Base-by-base conservation (phyloP, 2,797 vertebrate species). In the Chrosomus eos region DNA sequence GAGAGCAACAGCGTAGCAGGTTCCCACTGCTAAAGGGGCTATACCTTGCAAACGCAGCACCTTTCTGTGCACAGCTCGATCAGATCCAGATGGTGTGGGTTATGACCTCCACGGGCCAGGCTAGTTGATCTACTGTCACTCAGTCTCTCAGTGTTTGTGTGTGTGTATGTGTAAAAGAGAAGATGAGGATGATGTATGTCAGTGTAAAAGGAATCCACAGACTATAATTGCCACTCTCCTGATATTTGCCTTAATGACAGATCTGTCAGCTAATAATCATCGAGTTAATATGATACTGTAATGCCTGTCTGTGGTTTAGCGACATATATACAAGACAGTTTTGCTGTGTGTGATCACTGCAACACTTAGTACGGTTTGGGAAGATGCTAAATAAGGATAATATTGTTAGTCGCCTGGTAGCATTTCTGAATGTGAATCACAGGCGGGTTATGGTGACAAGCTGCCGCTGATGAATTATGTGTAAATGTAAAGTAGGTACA, bases 11-110 rank as follows among this genome's bases (percentile, higher is more conserved):
- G 36, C 1, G 6, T 73, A 78, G 80, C 81, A 83, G 71, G 79
- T 86, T 73, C 67, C 40, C 38, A 73, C 70, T 79, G 86, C 71
- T 87, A 64, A 85, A 92, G 94, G 93, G 93, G 94, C 93, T 93
- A 88, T 93, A 91, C 92, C 95, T 90, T 92, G 91, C 74, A 92
- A 95, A 90, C 85, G 43, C 70, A 96, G 94, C 91, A 93, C 93
- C 93, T 92, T 89, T 97, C 94, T 87, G 93, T 90, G 83, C 93
- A 91, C 90, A 94, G 92, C 93, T 94, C 93, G 95, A 99, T 99
- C 95, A 97, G 96, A 96, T 97, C 94, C 97, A 99, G 97, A 99
- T 99, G 98, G 97, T 96, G 89, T 91, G 90, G 95, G 94, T 96
- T 93, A 87, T 96, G 96, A 97, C 96, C 96, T 94, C 91, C 91